phyloP scores from a whole-genome alignment of 2,113 vertebrate genomes.

The Chaenocephalus aceratus region DNA sequence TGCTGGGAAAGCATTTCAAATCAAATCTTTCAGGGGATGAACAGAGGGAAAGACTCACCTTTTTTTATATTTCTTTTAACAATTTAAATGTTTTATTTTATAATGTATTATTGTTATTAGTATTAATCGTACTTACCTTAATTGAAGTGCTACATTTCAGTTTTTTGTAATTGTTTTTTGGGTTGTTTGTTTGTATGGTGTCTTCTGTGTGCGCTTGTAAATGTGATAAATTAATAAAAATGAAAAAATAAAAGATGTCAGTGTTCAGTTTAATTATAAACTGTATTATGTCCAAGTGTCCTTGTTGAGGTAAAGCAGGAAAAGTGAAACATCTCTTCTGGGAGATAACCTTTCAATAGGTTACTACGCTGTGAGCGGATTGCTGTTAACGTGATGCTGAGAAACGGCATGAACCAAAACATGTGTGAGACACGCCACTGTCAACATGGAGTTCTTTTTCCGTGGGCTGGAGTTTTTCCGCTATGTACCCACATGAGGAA shows the following conservation, averaged over 20 bases:
- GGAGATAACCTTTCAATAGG: constrained; percentile 5
- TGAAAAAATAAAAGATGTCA: no score
- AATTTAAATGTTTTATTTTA: no score
- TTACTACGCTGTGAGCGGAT: background rate
- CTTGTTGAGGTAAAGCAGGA: background rate
- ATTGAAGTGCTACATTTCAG: no score
- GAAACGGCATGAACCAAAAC: constrained; percentile 16
- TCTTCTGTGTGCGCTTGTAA: no score
- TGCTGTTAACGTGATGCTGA: constrained; percentile 2
- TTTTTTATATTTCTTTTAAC: no score
- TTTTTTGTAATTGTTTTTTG: no score
- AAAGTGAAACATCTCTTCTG: background rate
- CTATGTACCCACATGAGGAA: constrained; percentile 59
- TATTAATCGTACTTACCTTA: no score
- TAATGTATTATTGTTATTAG: no score
- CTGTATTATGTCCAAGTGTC: background rate
- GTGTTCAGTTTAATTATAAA: background rate
- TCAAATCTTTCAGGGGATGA: no score
- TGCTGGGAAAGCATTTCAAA: background rate
- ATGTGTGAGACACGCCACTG: constrained; percentile 16
- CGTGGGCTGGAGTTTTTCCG: constrained; percentile 31
- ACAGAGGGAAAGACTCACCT: no score
- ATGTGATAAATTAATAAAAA: no score
- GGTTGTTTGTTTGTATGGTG: no score
- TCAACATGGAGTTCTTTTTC: constrained; percentile 38